Evolutionary conservation across 2,888 invertebrate genomes (phyloP).

Genomic region (Rotaria socialis): DNA sequence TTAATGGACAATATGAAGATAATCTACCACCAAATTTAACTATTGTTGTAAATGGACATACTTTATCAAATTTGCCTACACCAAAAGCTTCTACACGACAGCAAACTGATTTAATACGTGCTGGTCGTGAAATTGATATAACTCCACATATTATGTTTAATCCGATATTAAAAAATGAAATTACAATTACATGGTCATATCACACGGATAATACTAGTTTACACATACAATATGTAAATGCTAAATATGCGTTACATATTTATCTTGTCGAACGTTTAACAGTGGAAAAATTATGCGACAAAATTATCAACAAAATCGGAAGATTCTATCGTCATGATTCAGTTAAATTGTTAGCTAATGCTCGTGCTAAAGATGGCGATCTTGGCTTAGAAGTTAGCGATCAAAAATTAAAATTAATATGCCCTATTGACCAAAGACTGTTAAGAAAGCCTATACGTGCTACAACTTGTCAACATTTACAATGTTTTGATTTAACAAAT

Average conservation of each 20-base stretch:
- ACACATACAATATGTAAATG: neutral
- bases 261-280: neutral
- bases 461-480: constrained; percentile 83
- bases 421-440: constrained; percentile 70
- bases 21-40: constrained; percentile 41
- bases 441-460: constrained; percentile 76
- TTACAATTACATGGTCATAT: constrained; percentile 36
- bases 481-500: constrained; percentile 91
- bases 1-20: constrained; percentile 32
- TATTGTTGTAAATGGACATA: constrained; percentile 36
- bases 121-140: constrained; percentile 40
- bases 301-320: neutral
- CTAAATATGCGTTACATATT: neutral
- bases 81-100: constrained; percentile 45
- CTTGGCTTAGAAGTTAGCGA: constrained; percentile 32
- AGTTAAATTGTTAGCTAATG: neutral
- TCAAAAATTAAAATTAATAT: constrained; percentile 43
- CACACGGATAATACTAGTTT: neutral
- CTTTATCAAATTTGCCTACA: constrained; percentile 34
- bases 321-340: neutral
- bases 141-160: constrained; percentile 39
- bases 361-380: constrained; percentile 6
- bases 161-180: constrained; percentile 39
- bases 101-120: constrained; percentile 40
- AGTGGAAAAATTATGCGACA: neutral